These are phyloP conservation scores for Drosophila serrata DNA, from an alignment of 1,140 invertebrate species.

Conservation along the genomic window DNA sequence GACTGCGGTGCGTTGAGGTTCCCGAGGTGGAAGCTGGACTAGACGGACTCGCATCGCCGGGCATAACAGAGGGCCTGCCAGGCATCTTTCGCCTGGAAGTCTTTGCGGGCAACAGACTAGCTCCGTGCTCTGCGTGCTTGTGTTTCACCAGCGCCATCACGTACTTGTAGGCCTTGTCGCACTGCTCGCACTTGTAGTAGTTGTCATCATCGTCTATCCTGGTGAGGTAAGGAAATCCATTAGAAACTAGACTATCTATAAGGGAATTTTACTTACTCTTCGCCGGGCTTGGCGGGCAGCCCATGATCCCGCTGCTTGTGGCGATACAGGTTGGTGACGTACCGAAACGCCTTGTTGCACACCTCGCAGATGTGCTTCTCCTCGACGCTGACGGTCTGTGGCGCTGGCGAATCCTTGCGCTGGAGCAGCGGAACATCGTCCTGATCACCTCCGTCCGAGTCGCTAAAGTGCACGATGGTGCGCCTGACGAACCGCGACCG, in stretches of 20 bases:
- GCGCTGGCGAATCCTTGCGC: constrained; percentile 5
- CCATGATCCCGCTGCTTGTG: constrained; percentile 57
- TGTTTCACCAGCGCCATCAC: constrained; percentile 63
- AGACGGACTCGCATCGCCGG: constrained; percentile 3
- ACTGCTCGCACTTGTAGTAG: constrained; percentile 72
- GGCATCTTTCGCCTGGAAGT: constrained; percentile 19
- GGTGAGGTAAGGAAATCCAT: neutral
- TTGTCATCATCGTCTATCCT: constrained; percentile 46
- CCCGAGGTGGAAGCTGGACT: constrained; percentile 12
- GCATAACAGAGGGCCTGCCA: constrained; percentile 14
- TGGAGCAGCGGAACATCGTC: constrained; percentile 62
- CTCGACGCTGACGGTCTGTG: neutral
- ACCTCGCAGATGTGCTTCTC: constrained; percentile 47
- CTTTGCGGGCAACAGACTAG: constrained; percentile 14
- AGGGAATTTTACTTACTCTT: constrained; percentile 1
- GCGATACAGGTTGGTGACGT: constrained; percentile 61
- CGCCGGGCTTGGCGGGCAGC: neutral
- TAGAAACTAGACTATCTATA: neutral
- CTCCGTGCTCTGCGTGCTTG: constrained; percentile 52
- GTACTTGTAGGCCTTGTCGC: constrained; percentile 66
- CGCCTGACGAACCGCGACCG: constrained; percentile 30
- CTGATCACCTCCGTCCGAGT: constrained; percentile 46
- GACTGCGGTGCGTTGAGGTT: constrained; percentile 8
- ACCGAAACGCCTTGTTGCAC: constrained; percentile 58
- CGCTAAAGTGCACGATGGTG: constrained; percentile 25